Evolutionary conservation across 2,113 vertebrate genomes (phyloP), one percentile per base, ranked within the genome.

Genomic region (Rhinoptilus africanus): DNA sequence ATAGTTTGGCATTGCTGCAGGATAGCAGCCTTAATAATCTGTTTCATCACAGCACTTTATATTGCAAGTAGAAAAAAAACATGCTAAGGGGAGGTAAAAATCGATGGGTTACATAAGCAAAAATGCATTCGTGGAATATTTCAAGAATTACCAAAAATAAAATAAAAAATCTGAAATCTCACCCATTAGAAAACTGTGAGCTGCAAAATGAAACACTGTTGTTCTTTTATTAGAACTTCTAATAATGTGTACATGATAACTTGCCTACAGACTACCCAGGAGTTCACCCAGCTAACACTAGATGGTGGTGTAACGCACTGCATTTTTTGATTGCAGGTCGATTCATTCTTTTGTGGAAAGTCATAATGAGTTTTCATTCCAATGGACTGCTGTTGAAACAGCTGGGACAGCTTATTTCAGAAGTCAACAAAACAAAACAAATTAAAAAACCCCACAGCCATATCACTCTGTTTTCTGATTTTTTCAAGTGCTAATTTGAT

Each of bases 261-360:
- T 45, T 24, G 22, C 3, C 50, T 68, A 14, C 6, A 30, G 37
- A 28, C 26, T 45, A 21, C 6, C 14, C 85, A 72, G 62, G 85
- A 69, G 34, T 75, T 92, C 78, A 28, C 66, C 23, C 85, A 80
- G 91, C 71, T 60, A 56, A 90, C 91, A 60, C 74, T 92, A 76
- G 91, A 66, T 94, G 92, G 92, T 64, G 82, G 62, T 93, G 71
- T 90, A 88, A 59, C 10, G 90, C 69, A 39, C 53, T 9, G 43
- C 78, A 51, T 41, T 50, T n/a, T 59, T 14, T 23, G 7, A 47
- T 17, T 50, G 23, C 74, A 50, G 19, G 18, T 10, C 8, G 13
- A 48, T 21, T 14, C 1, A 2, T 39, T 68, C 26, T 50, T 89
- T 27, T 22, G 24, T 30, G 26, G 22, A 75, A 67, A 57, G 14